Evolutionary conservation across 1,140 invertebrate genomes (phyloP), one percentile per base, ranked within the genome.

Genomic region (Elymnias hypermnestra): DNA sequence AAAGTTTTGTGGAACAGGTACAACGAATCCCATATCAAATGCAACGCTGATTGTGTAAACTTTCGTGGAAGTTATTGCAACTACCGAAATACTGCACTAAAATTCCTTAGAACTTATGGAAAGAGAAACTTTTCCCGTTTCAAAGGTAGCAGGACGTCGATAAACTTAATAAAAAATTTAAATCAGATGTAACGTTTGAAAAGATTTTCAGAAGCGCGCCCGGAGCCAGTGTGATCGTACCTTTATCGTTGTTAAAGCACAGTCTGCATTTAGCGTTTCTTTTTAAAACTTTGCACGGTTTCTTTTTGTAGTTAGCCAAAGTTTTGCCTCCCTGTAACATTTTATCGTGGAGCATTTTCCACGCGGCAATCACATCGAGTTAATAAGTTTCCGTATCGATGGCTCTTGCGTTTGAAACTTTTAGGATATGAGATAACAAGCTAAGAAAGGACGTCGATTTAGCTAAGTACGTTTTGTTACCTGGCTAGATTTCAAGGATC

Each of bases 351-450:
- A 73, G 66, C 69, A 68, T 75, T 77, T 81, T 75, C 72, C 53
- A 64, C 70, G 61, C 58, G 65, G 67, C 77, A 77, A 81, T 85
- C 82, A 67, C 78, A 73, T 83, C 77, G 72, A 83, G 82, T 83
- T 85, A 85, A 85, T 85, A 85, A 85, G 82, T 85, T 85, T 63
- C 67, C 61, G 77, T 79, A 79, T 69, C 71, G 72, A 85, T 85
- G 65, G 82, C 82, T 75, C 58, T 63, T 77, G 63, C 76, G 72
- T 83, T 85, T 83, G 79, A 83, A 85, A 85, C 78, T 85, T 85
- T 83, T 83, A 69, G 82, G 82, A 83, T 79, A 82, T 78, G 70
- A 85, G 82, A 85, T 85, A 85, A 84, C 77, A 81, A 82, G 75
- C 67, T 79, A 70, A 77, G 75, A 78, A 79, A 72, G 65, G 63